Percentiles rank a stretch among this genome's conserved stretches.
These are phyloP conservation scores for Leptarthrus brevirostris DNA, from an alignment of 2,888 invertebrate genomes.

Conservation along the genomic window DNA sequence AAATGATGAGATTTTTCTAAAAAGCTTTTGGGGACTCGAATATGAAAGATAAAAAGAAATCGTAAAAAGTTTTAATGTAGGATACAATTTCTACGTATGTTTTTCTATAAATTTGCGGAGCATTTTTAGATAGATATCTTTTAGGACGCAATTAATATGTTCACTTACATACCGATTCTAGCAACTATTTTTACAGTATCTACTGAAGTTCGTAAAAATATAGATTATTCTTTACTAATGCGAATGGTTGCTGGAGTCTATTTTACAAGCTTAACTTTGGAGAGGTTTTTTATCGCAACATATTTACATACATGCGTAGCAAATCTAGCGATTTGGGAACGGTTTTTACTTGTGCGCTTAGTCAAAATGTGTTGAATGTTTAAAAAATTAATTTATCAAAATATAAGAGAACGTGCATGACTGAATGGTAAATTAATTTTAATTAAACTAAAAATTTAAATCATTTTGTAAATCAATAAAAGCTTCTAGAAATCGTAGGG, in stretches of 20 bases:
- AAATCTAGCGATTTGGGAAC: constrained; percentile 28
- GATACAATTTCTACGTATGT: too few species aligned
- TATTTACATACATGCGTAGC: constrained; percentile 37
- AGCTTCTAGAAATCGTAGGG: too few species aligned
- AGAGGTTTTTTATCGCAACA: constrained; percentile 19
- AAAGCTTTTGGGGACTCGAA: too few species aligned
- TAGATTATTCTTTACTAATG: constrained; percentile 32
- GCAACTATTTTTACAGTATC: not conserved
- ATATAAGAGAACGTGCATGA: not conserved
- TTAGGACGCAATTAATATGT: constrained; percentile 35
- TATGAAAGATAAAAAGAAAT: too few species aligned
- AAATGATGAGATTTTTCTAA: too few species aligned
- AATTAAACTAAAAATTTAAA: too few species aligned
- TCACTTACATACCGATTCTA: not conserved
- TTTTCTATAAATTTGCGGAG: too few species aligned
- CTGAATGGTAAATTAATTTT: constrained; percentile 15
- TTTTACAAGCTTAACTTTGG: constrained; percentile 32
- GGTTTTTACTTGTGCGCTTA: constrained; percentile 40
- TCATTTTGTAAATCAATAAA: too few species aligned
- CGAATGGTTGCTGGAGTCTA: constrained; percentile 31
- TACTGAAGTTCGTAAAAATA: constrained; percentile 23
- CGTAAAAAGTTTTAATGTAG: too few species aligned
- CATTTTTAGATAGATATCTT: not conserved
- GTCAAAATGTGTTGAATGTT: constrained; percentile 38
- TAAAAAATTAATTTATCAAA: constrained; percentile 4